Evolutionary conservation across 2,113 vertebrate genomes (phyloP).

Genomic region (Rhinichthys klamathensis): DNA sequence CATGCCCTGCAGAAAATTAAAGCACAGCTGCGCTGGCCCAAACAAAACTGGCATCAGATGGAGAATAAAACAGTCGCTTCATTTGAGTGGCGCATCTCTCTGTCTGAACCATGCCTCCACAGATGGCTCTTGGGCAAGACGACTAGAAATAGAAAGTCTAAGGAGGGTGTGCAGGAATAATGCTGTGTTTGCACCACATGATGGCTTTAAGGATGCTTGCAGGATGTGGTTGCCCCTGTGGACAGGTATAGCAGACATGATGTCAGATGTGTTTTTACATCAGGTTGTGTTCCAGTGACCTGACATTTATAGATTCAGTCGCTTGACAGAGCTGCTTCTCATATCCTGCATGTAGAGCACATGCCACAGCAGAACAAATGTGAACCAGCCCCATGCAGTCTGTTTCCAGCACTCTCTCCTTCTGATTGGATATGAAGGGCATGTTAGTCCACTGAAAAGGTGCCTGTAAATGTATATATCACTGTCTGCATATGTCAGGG

Average conservation of each 20-base stretch:
- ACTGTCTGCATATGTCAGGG: conserved; percentile 55
- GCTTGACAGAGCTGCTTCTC: neutral
- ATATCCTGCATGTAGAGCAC: conserved; percentile 28
- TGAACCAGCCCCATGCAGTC: conserved; percentile 42
- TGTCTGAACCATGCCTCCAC: neutral
- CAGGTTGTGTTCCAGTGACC: conserved; percentile 43
- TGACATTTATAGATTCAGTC: conserved; percentile 30
- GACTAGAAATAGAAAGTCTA: neutral
- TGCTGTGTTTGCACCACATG: conserved; percentile 38
- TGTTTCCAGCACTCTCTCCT: conserved; percentile 33
- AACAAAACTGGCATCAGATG: conserved; percentile 17
- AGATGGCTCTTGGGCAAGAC: neutral
- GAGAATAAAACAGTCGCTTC: neutral
- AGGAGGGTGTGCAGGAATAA: neutral
- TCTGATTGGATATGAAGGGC: conserved; percentile 56
- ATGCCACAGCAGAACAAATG: conserved; percentile 56
- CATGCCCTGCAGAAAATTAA: neutral
- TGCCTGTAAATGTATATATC: conserved; percentile 59
- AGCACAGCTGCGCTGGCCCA: neutral
- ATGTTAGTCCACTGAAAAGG: conserved; percentile 53
- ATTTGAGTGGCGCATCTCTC: neutral
- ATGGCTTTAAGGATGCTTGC: too few species aligned
- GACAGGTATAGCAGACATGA: conserved; percentile 55
- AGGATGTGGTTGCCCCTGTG: neutral
- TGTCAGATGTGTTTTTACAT: conserved; percentile 53